Conservation (phyloP, 2,888 invertebrate genomes). For the Andrena hattorfiana region DNA sequence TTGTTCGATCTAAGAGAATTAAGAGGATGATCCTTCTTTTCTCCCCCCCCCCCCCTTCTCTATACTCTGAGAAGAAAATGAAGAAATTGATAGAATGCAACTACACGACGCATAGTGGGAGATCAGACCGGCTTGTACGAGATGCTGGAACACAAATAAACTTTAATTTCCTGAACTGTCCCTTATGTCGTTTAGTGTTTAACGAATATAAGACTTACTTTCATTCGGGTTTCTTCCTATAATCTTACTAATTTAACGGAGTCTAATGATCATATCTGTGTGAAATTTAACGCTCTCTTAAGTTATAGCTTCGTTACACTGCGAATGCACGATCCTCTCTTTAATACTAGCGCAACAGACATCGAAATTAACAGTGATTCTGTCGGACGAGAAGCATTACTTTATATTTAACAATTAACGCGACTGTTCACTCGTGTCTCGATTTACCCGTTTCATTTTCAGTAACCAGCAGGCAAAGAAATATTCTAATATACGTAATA, state of each 20-base stretch:
- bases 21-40: too few species aligned
- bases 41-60: too few species aligned
- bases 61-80: too few species aligned
- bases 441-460: constrained; percentile 10
- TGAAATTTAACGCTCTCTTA: constrained; percentile 28
- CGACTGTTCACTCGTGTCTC: constrained; percentile 30
- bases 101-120: too few species aligned
- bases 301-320: neutral
- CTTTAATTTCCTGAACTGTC: neutral
- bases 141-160: neutral
- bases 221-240: neutral
- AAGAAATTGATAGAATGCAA: too few species aligned
- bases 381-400: neutral
- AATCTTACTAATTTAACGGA: constrained; percentile 13
- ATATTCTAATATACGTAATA: constrained; percentile 5
- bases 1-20: too few species aligned
- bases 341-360: constrained; percentile 36
- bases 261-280: neutral
- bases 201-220: neutral
- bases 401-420: constrained; percentile 10
- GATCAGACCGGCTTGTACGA: neutral
- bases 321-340: neutral
- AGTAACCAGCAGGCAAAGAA: constrained; percentile 17
- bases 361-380: constrained; percentile 29
- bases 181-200: neutral